Evolutionary conservation across 2,797 vertebrate genomes (phyloP), one percentile per base, ranked within the genome.

Genomic region (Pangasius sanitwongsei): DNA sequence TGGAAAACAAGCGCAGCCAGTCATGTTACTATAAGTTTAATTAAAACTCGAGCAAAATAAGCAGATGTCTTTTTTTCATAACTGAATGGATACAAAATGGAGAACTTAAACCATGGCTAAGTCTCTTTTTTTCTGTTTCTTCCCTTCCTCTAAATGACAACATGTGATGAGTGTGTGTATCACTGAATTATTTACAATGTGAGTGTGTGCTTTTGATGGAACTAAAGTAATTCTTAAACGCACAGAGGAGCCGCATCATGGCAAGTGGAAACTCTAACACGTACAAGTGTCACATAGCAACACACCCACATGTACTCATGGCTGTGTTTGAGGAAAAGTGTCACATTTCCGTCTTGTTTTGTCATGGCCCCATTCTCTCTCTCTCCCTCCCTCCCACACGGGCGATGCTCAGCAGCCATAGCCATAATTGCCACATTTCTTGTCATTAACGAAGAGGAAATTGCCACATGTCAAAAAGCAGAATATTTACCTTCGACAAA

Each of bases 401-500:
- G 93, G 94, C 94, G 94, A 94, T 94, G 93, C 94, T 94, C 90
- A 91, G 93, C 93, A 97, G 97, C 95, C 95, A 94, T 96, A 96
- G 96, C 95, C 96, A 97, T 97, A 98, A 99, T 97, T 97, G 97
- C 96, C 96, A 95, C 95, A 97, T 97, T 98, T 98, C 96, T 97
- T 95, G 97, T 97, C 97, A 98, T 97, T 98, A 98, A 97, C 94
- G 90, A 94, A 95, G 55, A 92, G 93, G 94, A 97, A 97, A 96
- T 94, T 97, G 97, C 96, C 96, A 97, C 96, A 96, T 96, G 96
- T 96, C 97, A 96, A 95, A 94, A 91, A 55, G 86, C 44, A 94
- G 93, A 91, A 92, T 91, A 88, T 90, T 91, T 85, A 91, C 90
- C 89, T 89, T 65, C 63, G 65, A 65, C 25, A 57, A 74, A 86